These are phyloP conservation scores for Ditylenchus weischeri DNA, from an alignment of 2,888 invertebrate genomes.

Conservation along the genomic window DNA sequence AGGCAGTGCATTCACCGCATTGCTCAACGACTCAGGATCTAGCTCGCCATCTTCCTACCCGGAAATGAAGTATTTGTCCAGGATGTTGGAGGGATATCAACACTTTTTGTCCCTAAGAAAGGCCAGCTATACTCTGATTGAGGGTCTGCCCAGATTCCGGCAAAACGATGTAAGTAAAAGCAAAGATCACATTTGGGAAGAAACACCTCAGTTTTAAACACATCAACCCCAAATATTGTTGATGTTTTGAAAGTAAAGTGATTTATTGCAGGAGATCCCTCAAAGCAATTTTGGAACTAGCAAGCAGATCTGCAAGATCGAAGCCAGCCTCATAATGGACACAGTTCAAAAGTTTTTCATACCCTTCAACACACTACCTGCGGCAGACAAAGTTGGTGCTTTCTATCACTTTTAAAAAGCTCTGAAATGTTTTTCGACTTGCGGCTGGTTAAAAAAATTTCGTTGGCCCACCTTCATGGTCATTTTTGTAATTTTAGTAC, in stretches of 20 bases:
- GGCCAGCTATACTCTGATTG: slow-evolving; percentile 46
- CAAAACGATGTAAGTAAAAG: slow-evolving; percentile 15
- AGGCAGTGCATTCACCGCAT: background rate
- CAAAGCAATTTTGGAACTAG: slow-evolving; percentile 45
- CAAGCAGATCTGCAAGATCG: slow-evolving; percentile 51
- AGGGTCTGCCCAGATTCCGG: slow-evolving; percentile 28
- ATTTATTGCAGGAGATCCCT: slow-evolving; percentile 20
- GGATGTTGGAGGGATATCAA: slow-evolving; percentile 44
- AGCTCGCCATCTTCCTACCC: background rate
- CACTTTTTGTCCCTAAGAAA: slow-evolving; percentile 48
- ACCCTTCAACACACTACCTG: slow-evolving; percentile 44
- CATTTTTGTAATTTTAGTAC: too few species aligned
- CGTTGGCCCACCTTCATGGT: too few species aligned
- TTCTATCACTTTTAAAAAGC: background rate
- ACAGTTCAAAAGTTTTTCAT: slow-evolving; percentile 51
- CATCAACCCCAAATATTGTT: background rate
- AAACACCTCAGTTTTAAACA: background rate
- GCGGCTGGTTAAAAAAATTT: too few species aligned
- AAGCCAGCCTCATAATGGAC: slow-evolving; percentile 49
- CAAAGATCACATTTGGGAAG: too few species aligned
- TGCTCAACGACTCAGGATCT: slow-evolving; percentile 7
- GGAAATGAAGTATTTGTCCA: slow-evolving; percentile 32
- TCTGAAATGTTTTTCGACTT: too few species aligned
- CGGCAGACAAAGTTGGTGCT: slow-evolving; percentile 48
- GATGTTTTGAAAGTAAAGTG: slow-evolving; percentile 3